A percentile compares a stretch with the other conserved stretches of the same genome.
Evolutionary conservation across 2,797 vertebrate species (phyloP).

Genomic region (Myotis myotis): DNA sequence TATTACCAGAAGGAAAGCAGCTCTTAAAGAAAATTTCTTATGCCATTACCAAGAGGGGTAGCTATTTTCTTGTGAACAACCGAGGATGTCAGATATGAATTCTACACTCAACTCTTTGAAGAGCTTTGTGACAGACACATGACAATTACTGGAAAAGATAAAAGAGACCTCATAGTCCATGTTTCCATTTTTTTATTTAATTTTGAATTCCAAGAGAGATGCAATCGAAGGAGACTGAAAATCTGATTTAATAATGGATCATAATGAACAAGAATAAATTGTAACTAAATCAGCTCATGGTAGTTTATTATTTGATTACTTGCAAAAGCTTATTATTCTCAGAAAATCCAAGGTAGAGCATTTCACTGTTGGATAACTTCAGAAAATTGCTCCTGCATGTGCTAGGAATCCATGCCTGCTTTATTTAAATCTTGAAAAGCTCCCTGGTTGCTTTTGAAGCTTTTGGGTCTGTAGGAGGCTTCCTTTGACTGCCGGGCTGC

Average conservation of each 20-base stretch:
- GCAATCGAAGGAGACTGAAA: background rate
- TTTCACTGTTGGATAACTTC: background rate
- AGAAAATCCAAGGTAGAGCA: background rate
- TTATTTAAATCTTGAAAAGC: conserved; percentile 68
- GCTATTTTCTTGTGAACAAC: background rate
- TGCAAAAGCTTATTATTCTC: background rate
- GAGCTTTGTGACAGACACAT: background rate
- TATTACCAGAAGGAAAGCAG: background rate
- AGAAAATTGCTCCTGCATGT: background rate
- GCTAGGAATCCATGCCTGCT: rapidly evolving
- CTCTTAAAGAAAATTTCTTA: background rate
- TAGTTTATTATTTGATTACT: background rate
- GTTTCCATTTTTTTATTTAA: background rate
- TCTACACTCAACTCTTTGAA: background rate
- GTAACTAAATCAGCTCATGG: background rate
- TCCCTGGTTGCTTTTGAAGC: conserved; percentile 69
- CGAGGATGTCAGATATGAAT: background rate
- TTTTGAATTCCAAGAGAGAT: background rate
- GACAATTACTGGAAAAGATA: background rate
- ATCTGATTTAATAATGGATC: background rate
- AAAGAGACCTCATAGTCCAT: background rate
- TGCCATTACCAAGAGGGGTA: background rate
- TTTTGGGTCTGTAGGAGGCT: conserved; percentile 79
- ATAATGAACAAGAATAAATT: background rate
- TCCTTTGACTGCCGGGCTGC: conserved; percentile 91